Evolutionary conservation across 2,113 vertebrate genomes (phyloP).

Genomic region (Rhinoderma darwinii): DNA sequence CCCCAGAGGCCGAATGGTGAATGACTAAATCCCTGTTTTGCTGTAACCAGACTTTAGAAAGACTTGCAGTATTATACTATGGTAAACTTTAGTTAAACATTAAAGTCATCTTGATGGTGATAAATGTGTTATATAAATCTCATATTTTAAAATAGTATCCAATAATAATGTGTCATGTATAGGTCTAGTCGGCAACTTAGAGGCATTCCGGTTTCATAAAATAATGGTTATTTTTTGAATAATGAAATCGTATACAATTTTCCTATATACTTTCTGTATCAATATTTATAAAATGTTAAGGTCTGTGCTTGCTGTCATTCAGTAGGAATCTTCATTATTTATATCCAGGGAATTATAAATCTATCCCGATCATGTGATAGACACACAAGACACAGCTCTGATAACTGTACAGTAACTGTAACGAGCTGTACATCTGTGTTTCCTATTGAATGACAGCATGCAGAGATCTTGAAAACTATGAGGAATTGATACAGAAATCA

Average conservation of each 20-base stretch:
- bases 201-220: not conserved
- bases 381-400: not conserved
- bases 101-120: not conserved
- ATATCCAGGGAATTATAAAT: no score
- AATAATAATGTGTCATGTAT: not conserved
- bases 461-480: no score
- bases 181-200: not conserved
- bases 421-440: no score
- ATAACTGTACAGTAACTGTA: no score
- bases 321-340: no score
- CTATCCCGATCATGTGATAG: not conserved
- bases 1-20: not conserved
- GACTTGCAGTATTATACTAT: not conserved
- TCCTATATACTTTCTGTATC: not conserved
- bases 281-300: not conserved
- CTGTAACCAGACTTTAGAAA: not conserved
- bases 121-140: not conserved
- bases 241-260: not conserved
- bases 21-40: not conserved
- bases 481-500: no score
- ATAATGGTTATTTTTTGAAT: not conserved
- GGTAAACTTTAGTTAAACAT: not conserved
- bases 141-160: not conserved
- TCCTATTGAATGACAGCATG: not conserved
- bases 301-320: no score